phyloP scores from a whole-genome alignment of 2,797 vertebrate species.

The Eurystomus glaucurus region DNA sequence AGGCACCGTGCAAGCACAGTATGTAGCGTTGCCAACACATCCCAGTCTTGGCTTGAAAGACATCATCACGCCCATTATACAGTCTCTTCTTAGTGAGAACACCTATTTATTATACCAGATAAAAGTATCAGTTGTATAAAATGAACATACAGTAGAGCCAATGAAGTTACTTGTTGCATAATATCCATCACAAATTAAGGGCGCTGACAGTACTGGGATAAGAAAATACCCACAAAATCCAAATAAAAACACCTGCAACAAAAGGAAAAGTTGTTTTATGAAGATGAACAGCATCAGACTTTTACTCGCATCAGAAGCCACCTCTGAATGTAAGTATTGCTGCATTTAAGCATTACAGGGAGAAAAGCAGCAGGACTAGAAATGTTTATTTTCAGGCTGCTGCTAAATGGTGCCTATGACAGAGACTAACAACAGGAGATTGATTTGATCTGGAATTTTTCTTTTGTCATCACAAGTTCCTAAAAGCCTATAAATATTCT shows the following conservation, averaged over 20 bases:
- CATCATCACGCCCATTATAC: background rate
- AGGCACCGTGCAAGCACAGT: background rate
- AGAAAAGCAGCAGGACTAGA: background rate
- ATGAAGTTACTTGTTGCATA: background rate
- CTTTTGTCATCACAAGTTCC: background rate
- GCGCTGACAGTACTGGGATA: background rate
- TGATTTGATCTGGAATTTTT: background rate
- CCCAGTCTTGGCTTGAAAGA: background rate
- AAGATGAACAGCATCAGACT: background rate
- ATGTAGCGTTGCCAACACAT: background rate
- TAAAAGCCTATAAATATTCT: background rate
- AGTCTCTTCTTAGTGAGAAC: background rate
- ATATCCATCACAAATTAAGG: background rate
- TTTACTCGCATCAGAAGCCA: background rate
- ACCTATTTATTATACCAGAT: background rate
- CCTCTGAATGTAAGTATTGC: background rate
- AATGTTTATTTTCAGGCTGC: background rate
- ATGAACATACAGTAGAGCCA: background rate
- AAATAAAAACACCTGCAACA: background rate
- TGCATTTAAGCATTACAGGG: background rate
- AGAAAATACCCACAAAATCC: background rate
- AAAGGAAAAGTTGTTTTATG: background rate
- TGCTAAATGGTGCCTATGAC: background rate
- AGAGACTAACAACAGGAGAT: background rate
- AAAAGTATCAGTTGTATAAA: accelerated